Percentiles rank a stretch among this genome's conserved stretches.
Conservation (phyloP, 2,113 vertebrate species). For the Columbina picui region DNA sequence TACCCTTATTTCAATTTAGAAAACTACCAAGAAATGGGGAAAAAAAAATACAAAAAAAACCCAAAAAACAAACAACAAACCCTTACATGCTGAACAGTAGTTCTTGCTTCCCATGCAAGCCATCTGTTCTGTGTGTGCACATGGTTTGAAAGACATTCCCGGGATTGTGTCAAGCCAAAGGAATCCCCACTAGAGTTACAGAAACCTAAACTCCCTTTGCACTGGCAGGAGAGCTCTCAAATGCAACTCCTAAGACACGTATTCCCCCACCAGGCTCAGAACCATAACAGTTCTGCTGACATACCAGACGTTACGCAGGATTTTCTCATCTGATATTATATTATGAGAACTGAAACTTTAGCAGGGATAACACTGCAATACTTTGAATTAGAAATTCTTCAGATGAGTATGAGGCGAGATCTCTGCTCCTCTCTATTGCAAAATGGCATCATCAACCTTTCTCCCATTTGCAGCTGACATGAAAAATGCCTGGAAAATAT, state of each 20-base stretch:
- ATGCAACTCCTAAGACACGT: neutral
- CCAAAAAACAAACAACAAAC: neutral
- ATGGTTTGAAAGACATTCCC: slow-evolving; percentile 64
- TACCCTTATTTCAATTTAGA: slow-evolving; percentile 18
- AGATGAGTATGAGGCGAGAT: neutral
- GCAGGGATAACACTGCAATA: neutral
- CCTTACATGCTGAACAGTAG: neutral
- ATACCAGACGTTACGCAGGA: neutral
- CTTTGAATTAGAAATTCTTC: slow-evolving; percentile 39
- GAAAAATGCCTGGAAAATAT: slow-evolving; percentile 55
- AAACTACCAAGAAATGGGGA: neutral
- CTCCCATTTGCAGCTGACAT: slow-evolving; percentile 22
- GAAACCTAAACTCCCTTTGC: slow-evolving; percentile 49
- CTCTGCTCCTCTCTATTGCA: neutral
- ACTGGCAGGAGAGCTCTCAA: slow-evolving; percentile 7
- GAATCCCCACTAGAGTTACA: slow-evolving; percentile 67
- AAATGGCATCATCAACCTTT: slow-evolving; percentile 10
- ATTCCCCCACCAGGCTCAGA: neutral
- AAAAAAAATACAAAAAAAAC: neutral
- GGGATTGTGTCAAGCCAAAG: slow-evolving; percentile 67
- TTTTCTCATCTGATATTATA: slow-evolving; percentile 47
- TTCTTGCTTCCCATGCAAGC: slow-evolving; percentile 66
- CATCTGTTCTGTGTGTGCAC: slow-evolving; percentile 42
- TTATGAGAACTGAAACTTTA: slow-evolving; percentile 55
- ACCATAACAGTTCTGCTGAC: slow-evolving; percentile 11